Evolutionary conservation across 2,113 vertebrate species (phyloP).

Genomic region (Dromas ardeola): DNA sequence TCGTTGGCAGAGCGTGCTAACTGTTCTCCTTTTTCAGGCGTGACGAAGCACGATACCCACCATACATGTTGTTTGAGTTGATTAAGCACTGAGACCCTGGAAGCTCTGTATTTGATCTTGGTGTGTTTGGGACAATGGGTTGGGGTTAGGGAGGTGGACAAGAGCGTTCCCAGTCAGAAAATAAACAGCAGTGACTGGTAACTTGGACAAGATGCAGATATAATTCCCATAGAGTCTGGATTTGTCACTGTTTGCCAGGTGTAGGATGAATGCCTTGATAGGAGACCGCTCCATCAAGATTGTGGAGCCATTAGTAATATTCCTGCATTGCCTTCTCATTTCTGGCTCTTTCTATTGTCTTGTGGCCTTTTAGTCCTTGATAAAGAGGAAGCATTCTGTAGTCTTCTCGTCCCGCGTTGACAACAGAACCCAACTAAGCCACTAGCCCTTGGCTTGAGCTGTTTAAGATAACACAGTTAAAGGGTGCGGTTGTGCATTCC

Average conservation of each 20-base stretch:
- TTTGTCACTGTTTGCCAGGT: neutral
- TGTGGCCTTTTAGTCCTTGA: neutral
- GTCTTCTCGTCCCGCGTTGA: neutral
- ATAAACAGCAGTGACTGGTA: neutral
- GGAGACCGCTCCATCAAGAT: neutral
- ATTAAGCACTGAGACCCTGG: conserved; percentile 66
- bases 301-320: neutral
- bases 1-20: conserved; percentile 37
- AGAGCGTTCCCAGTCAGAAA: neutral
- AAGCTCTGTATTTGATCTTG: conserved; percentile 67
- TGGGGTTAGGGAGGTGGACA: neutral
- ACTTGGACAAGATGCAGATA: neutral
- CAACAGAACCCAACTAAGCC: neutral
- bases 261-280: neutral
- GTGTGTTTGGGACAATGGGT: conserved; percentile 27
- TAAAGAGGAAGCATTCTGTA: neutral
- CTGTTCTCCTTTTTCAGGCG: conserved; percentile 28
- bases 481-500: neutral
- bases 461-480: neutral
- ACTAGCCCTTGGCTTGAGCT: neutral
- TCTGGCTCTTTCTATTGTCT: neutral
- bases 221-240: neutral
- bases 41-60: conserved; percentile 64
- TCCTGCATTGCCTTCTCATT: neutral
- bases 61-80: conserved; percentile 63